A percentile compares a stretch with the other conserved stretches of the same genome.
Evolutionary conservation across 2,797 vertebrate genomes (phyloP).

Genomic region (Graptemys geographica): DNA sequence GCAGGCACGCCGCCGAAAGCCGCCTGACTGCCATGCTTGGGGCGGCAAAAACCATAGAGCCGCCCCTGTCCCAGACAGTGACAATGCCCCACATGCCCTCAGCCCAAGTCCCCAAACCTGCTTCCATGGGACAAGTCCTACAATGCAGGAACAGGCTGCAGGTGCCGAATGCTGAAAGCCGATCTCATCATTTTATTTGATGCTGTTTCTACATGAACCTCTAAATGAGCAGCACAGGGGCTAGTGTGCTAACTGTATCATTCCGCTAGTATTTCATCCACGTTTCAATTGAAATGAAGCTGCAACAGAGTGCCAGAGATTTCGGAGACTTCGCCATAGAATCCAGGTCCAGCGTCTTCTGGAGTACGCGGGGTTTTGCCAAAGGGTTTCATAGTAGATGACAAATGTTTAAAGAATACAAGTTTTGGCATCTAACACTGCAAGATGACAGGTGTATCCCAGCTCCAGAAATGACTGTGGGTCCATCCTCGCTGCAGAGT

Average conservation of each 20-base stretch:
- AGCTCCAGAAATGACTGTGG: neutral
- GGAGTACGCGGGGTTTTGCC: accelerated
- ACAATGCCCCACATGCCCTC: accelerated
- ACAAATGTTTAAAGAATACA: neutral
- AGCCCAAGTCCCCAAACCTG: accelerated
- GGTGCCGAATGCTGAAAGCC: neutral
- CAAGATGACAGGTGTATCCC: neutral
- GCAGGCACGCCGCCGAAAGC: too few species aligned
- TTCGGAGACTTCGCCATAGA: neutral
- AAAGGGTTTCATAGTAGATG: accelerated
- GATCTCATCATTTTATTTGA: neutral
- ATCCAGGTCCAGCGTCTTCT: neutral
- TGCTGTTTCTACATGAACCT: neutral
- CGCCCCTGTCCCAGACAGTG: neutral
- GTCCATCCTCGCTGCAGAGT: neutral
- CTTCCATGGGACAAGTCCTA: accelerated
- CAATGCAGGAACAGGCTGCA: neutral
- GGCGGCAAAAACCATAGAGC: too few species aligned
- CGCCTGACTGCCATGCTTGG: too few species aligned
- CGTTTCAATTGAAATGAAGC: neutral
- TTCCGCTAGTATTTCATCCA: neutral
- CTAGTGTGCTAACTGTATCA: neutral
- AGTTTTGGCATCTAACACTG: neutral
- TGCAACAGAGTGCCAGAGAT: accelerated
- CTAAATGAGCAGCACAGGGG: neutral